phyloP scores from a whole-genome alignment of 1,140 invertebrate species.

The Mamestra configurata region DNA sequence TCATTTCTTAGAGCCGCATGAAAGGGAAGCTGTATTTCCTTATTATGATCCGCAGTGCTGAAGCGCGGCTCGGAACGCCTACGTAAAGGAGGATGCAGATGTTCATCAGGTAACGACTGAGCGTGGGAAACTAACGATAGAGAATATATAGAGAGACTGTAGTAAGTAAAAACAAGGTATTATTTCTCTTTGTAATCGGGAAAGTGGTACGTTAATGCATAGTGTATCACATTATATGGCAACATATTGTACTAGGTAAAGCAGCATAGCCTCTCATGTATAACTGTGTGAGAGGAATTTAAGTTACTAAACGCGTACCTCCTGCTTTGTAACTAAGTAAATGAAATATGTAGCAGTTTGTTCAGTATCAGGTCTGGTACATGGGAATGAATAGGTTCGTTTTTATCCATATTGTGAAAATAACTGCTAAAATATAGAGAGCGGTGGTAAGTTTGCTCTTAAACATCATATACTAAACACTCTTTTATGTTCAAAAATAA shows the following conservation, averaged over 20 bases:
- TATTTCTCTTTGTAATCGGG: not conserved
- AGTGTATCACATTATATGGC: not conserved
- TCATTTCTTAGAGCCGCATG: not conserved
- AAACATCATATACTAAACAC: not conserved
- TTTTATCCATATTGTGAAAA: not conserved
- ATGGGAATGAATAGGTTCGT: not conserved
- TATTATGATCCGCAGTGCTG: not conserved
- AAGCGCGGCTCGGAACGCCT: not conserved
- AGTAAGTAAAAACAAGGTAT: not conserved
- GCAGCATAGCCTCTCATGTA: not conserved
- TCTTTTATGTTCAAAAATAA: not conserved
- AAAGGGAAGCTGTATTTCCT: too few species aligned
- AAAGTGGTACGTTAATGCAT: not conserved
- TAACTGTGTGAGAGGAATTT: not conserved
- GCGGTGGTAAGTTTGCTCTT: not conserved
- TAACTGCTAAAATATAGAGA: not conserved
- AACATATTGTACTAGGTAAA: not conserved
- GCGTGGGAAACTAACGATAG: slow-evolving; percentile 11
- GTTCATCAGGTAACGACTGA: slow-evolving; percentile 3
- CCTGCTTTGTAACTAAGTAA: not conserved
- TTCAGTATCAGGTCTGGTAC: not conserved
- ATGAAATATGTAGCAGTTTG: not conserved
- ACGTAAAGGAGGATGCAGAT: not conserved
- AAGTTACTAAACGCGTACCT: not conserved
- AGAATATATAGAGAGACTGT: not conserved